Evolutionary conservation across 2,797 vertebrate genomes (phyloP).

Genomic region (Perodicticus potto): DNA sequence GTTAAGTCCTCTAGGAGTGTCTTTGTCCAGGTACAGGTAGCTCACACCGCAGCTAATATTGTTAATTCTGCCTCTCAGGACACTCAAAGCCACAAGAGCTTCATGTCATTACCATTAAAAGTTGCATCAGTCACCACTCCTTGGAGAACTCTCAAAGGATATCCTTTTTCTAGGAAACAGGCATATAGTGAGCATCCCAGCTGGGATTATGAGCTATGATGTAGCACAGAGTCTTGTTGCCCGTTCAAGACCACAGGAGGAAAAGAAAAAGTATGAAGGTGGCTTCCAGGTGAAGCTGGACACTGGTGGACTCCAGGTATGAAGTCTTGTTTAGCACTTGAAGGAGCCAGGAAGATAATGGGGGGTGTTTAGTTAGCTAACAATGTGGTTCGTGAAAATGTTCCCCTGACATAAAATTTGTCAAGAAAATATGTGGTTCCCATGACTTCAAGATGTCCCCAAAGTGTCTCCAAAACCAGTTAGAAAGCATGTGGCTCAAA

Average conservation of each 20-base stretch:
- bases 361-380: background rate
- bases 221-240: background rate
- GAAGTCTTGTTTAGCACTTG: background rate
- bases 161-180: background rate
- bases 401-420: background rate
- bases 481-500: background rate
- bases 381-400: constrained; percentile 19
- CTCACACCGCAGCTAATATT: background rate
- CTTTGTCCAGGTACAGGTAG: background rate
- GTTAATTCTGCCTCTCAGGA: background rate
- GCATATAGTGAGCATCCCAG: background rate
- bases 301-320: background rate
- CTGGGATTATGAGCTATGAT: background rate
- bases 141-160: background rate
- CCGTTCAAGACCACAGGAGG: background rate
- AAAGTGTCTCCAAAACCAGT: background rate
- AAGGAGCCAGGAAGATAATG: no score
- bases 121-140: background rate
- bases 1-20: background rate
- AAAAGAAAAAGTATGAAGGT: background rate
- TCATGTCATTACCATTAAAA: background rate
- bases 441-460: background rate
- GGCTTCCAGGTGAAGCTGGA: background rate
- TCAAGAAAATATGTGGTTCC: background rate
- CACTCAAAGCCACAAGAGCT: background rate